phyloP scores from a whole-genome alignment of 64 coral and sea anemone genomes.

The Actinia equina region DNA sequence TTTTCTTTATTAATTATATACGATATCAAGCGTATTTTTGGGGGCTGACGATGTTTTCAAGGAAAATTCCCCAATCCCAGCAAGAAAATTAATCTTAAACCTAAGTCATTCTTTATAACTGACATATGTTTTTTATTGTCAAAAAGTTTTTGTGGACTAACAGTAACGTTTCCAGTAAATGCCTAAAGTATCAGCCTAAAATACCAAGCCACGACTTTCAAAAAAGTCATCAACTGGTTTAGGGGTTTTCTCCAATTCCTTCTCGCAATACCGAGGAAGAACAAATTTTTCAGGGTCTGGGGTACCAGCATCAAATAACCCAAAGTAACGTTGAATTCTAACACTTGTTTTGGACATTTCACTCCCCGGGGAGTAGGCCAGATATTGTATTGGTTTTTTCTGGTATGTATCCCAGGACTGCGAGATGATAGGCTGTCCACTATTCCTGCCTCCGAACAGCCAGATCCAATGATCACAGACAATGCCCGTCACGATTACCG shows the following conservation, averaged over 20 bases:
- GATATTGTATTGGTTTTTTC: not conserved
- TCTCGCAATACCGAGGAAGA: not conserved
- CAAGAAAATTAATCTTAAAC: too few species aligned
- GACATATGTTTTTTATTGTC: too few species aligned
- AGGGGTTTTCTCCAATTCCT: not conserved
- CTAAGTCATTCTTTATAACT: too few species aligned
- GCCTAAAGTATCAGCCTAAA: too few species aligned
- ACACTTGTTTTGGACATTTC: conserved; percentile 12
- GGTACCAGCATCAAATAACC: not conserved
- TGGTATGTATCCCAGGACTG: not conserved
- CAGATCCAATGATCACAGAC: not conserved
- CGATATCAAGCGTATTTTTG: too few species aligned
- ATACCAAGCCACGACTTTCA: not conserved
- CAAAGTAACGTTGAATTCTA: not conserved
- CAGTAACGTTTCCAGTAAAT: too few species aligned
- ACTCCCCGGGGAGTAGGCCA: not conserved
- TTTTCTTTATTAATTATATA: too few species aligned
- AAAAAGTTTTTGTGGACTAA: too few species aligned
- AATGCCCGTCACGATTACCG: not conserved
- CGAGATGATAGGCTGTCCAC: not conserved
- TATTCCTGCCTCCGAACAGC: not conserved
- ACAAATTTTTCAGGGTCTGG: not conserved
- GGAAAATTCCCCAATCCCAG: too few species aligned
- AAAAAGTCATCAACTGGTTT: not conserved
- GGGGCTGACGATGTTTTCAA: too few species aligned